A percentile compares a stretch with the other conserved stretches of the same genome.
phyloP scores from a whole-genome alignment of 2,113 vertebrate species.

The Forbesichthys papilliferus region DNA sequence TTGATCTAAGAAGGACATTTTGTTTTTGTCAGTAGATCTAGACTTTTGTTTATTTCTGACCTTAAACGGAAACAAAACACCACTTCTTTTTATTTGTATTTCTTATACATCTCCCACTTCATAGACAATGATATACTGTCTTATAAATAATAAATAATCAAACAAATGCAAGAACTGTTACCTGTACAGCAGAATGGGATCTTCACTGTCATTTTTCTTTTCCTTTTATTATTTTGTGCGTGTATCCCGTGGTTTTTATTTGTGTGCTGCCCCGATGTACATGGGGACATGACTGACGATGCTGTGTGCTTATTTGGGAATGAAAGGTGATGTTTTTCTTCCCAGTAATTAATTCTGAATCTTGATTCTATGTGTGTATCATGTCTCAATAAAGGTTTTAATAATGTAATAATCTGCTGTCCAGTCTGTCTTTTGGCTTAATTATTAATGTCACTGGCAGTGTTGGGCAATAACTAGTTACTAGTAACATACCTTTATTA shows the following conservation, averaged over 20 bases:
- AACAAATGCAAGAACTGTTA: slow-evolving; percentile 63
- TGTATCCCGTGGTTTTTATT: slow-evolving; percentile 47
- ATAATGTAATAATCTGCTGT: slow-evolving; percentile 59
- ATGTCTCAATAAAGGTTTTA: slow-evolving; percentile 78
- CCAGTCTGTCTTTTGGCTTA: slow-evolving; percentile 16
- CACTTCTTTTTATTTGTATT: slow-evolving; percentile 45
- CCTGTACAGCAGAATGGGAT: slow-evolving; percentile 42
- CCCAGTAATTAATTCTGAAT: slow-evolving; percentile 73
- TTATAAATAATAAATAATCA: slow-evolving; percentile 68
- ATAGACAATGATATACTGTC: slow-evolving; percentile 32
- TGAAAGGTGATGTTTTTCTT: slow-evolving; percentile 50
- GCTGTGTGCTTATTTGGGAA: slow-evolving; percentile 60
- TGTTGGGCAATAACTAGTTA: neutral
- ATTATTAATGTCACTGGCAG: neutral
- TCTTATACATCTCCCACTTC: slow-evolving; percentile 38
- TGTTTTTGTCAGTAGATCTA: slow-evolving; percentile 50
- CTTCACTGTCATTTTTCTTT: slow-evolving; percentile 48
- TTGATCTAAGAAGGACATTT: slow-evolving; percentile 26
- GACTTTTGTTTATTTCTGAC: slow-evolving; percentile 59
- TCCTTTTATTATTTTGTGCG: slow-evolving; percentile 33
- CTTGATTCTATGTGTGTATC: slow-evolving; percentile 77
- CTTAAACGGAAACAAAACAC: slow-evolving; percentile 17
- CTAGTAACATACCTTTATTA: neutral
- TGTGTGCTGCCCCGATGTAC: slow-evolving; percentile 55
- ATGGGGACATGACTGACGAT: slow-evolving; percentile 63